Base-by-base conservation (phyloP, 37 sponge, comb jelly and placozoan genomes). In the Cliona cf. orientalis region DNA sequence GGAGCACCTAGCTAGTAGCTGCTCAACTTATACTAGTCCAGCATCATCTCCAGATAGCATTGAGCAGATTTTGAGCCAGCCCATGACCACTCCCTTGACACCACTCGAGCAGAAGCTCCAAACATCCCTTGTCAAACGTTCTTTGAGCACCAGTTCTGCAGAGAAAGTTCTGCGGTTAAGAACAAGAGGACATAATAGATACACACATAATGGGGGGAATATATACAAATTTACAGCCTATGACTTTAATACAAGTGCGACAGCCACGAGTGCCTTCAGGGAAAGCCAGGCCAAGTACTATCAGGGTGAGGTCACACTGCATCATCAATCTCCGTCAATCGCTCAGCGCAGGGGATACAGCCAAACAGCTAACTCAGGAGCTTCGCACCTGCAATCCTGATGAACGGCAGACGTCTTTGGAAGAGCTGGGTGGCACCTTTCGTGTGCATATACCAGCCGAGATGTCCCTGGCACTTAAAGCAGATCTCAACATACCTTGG, bases 401-500 rank as follows among this genome's bases (percentile, higher is more conserved):
- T 5, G 53, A 45, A 26, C 23, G 76, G 58, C 37, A 59, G 39
- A 34, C 5, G 5, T 7, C 44, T 23, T 14, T 69, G 39, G 31
- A 58, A 29, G 44, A 53, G 6, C 11, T 63, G 21, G 9, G 40
- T 36, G 68, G 40, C 9, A 32, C 56, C 32, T 32, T 81, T 58
- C 69, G 32, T 12, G 36, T 81, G 2, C 32, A 35, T 3, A 81
- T 81, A 39, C 74, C 84, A 60, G 46, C 66, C 2, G 64, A 83
- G n/a, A 38, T 46, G 2, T 46, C 40, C 34, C 68, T 83, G 1
- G 84, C 84, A 19, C 59, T 83, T 57, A 83, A 83, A 32, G 75
- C 84, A 42, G 68, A 83, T 40, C 75, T 83, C 7, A 1, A 6
- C 4, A 11, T 83, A 2, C 65, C 84, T 1, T 83, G 84, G 84